phyloP scores from a whole-genome alignment of 2,888 invertebrate species.

The Xanthorhoe designata region DNA sequence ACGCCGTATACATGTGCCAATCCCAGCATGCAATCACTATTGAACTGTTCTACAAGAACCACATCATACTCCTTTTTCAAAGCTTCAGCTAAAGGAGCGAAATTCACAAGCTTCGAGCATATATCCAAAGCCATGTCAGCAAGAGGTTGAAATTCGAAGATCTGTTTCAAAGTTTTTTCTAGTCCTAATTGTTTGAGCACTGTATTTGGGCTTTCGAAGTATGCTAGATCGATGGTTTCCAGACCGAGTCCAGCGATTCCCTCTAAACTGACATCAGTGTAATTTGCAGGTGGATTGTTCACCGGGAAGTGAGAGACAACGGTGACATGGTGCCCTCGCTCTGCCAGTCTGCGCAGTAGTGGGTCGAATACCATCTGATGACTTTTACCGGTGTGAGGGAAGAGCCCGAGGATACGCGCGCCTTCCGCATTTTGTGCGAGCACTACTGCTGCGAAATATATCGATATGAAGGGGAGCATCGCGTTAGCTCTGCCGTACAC shows the following conservation, averaged over 20 bases:
- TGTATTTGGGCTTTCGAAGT: slow-evolving; percentile 57
- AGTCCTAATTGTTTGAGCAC: slow-evolving; percentile 57
- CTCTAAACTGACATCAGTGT: slow-evolving; percentile 74
- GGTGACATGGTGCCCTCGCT: slow-evolving; percentile 86
- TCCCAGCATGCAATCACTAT: slow-evolving; percentile 87
- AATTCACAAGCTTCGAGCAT: slow-evolving; percentile 71
- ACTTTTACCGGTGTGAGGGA: slow-evolving; percentile 86
- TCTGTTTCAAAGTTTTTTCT: slow-evolving; percentile 56
- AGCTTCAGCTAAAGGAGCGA: slow-evolving; percentile 66
- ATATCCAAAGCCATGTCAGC: slow-evolving; percentile 65
- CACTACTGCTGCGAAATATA: slow-evolving; percentile 53
- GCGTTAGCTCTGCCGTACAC: slow-evolving; percentile 49
- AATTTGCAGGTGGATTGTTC: slow-evolving; percentile 74
- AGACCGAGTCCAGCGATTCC: slow-evolving; percentile 67
- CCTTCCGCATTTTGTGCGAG: slow-evolving; percentile 56
- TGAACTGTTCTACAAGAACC: slow-evolving; percentile 87
- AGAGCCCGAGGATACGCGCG: slow-evolving; percentile 85
- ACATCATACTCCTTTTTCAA: slow-evolving; percentile 85
- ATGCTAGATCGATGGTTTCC: slow-evolving; percentile 64
- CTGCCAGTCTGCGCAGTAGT: slow-evolving; percentile 81
- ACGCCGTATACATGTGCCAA: slow-evolving; percentile 82
- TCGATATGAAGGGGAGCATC: slow-evolving; percentile 59
- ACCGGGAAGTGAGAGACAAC: slow-evolving; percentile 86
- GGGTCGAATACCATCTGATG: slow-evolving; percentile 87
- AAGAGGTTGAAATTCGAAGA: slow-evolving; percentile 62